phyloP scores from a whole-genome alignment of 2,113 vertebrate species.

The Helogale parvula region DNA sequence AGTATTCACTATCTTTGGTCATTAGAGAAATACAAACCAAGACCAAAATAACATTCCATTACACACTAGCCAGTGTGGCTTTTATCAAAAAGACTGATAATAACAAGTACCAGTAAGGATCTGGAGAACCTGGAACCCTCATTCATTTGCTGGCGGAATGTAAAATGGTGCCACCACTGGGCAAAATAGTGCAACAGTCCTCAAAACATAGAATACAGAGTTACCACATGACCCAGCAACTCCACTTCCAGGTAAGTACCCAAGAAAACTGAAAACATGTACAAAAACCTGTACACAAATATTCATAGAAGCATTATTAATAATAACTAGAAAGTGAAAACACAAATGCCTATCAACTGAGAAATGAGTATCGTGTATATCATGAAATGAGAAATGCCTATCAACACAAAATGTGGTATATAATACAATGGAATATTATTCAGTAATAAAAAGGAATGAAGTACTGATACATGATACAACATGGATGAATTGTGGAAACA shows the following conservation, averaged over 20 bases:
- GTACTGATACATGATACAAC: background rate
- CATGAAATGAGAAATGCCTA: background rate
- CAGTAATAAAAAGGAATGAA: background rate
- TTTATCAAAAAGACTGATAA: background rate
- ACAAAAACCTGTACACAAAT: background rate
- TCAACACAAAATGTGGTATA: background rate
- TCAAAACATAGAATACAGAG: background rate
- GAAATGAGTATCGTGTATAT: background rate
- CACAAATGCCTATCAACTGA: background rate
- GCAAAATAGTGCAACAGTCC: background rate
- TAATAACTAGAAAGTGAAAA: background rate
- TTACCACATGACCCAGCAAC: background rate
- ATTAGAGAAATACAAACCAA: background rate
- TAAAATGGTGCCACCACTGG: background rate
- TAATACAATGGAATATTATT: background rate
- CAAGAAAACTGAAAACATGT: background rate
- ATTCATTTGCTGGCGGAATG: background rate
- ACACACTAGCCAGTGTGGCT: background rate
- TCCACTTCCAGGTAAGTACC: background rate
- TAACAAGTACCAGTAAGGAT: background rate
- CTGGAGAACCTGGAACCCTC: background rate
- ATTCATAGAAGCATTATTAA: background rate
- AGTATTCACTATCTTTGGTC: background rate
- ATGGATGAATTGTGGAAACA: background rate
- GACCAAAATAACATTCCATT: background rate